Evolutionary conservation across 2,888 invertebrate genomes (phyloP), one percentile per base, ranked within the genome.

Genomic region (Amorpha juglandis): DNA sequence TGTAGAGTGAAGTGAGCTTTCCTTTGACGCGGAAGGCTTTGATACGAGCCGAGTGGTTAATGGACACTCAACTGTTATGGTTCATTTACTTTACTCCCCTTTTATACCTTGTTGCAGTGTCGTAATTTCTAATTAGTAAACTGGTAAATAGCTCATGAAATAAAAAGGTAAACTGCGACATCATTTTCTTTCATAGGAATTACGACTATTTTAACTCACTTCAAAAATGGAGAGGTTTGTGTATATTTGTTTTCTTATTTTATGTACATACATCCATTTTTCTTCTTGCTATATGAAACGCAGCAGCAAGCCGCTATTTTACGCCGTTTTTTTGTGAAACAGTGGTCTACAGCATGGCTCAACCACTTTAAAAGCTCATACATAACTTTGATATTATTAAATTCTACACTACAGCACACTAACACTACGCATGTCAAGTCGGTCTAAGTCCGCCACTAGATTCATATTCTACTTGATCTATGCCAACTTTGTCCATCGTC

Each of bases 21-120:
- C 38, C 58, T 58, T 58, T 58, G 58, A 58, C 58, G 58, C 58
- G 58, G 38, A 58, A 38, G 42, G 58, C 58, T 58, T 38, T 58
- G 35, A 16, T 16, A 16, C 16, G 42, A 38, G 42, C 42, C 19
- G 42, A 58, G 58, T 42, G 12, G 38, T 58, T 58, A 58, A 58
- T 58, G 58, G 58, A 58, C 58, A 58, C 58, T 42, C 58, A 38
- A 19, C 42, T 58, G 38, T 42, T 58, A 58, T 58, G 38, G 16
- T 58, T 58, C 42, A 38, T 42, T 58, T 38, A 11, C n/a, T 58
- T 58, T 58, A 19, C 58, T 58, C 38, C 19, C 19, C 4, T 58
- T 27, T 53, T 42, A 42, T 42, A 4, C 12, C 16, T 16, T 58
- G 19, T 38, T 55, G 35, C 3, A 6, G 42, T 9, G 0, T 38